Percentiles rank a stretch among this genome's conserved stretches.
Conservation (phyloP, 2,113 vertebrate species). For the Epinephelus moara region DNA sequence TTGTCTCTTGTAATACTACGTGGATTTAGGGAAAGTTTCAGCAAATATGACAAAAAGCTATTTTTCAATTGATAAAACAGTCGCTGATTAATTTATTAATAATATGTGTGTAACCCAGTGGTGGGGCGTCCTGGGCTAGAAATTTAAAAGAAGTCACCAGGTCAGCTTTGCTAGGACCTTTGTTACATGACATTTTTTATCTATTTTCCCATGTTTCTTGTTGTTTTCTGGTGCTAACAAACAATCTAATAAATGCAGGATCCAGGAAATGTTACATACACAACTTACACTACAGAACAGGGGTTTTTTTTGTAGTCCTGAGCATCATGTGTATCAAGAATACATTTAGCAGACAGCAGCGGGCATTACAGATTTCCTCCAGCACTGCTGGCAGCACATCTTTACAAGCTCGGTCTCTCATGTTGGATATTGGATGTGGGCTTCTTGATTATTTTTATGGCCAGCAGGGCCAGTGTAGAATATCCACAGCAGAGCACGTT, state of each 20-base stretch:
- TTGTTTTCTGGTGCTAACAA: neutral
- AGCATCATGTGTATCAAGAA: conserved; percentile 35
- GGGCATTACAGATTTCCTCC: conserved; percentile 8
- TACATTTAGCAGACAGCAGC: conserved; percentile 6
- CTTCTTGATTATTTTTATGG: conserved; percentile 36
- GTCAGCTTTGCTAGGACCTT: neutral
- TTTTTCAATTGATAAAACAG: too few relatives aligned
- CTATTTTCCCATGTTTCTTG: neutral
- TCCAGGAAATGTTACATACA: too few relatives aligned
- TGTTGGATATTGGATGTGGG: conserved; percentile 14
- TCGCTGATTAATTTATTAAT: neutral
- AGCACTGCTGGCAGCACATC: conserved; percentile 7
- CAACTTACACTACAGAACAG: neutral
- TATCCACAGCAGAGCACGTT: conserved; percentile 19
- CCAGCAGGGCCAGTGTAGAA: conserved; percentile 8
- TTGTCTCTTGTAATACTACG: too few relatives aligned
- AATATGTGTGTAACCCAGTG: neutral
- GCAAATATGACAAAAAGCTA: too few relatives aligned
- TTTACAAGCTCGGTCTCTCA: conserved; percentile 22
- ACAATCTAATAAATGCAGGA: neutral
- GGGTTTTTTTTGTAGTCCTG: neutral
- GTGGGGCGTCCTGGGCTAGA: neutral
- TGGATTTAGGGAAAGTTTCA: too few relatives aligned
- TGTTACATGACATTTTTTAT: neutral
- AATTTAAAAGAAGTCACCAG: neutral